These are phyloP conservation scores for Phalacrocorax aristotelis DNA, from an alignment of 2,113 vertebrate genomes.

Conservation along the genomic window DNA sequence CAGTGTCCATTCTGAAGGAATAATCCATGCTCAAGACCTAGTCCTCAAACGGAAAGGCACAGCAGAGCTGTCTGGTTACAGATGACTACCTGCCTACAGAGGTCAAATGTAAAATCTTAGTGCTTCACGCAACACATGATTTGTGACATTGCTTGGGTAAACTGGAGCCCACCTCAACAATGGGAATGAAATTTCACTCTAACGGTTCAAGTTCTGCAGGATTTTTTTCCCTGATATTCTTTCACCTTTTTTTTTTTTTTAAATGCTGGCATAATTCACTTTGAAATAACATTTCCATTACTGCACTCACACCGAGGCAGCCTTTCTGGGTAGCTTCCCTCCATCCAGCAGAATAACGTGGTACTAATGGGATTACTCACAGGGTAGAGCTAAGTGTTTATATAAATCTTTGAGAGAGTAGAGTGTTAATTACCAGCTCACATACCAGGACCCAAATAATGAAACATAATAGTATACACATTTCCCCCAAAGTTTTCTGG, in stretches of 20 bases:
- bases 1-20: not conserved
- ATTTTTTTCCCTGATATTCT: not conserved
- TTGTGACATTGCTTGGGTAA: not conserved
- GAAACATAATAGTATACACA: not conserved
- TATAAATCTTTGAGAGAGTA: not conserved
- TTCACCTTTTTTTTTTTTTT: not conserved
- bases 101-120: not conserved
- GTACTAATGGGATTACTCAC: constrained; percentile 32
- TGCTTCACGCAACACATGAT: not conserved
- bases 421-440: not conserved
- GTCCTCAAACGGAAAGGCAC: not conserved
- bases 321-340: not conserved
- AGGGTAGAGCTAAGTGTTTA: not conserved
- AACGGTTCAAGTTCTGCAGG: not conserved
- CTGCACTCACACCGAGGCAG: not conserved
- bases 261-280: not conserved
- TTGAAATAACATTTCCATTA: constrained; percentile 8
- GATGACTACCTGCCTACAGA: not conserved
- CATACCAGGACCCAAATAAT: not conserved
- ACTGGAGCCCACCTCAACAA: not conserved
- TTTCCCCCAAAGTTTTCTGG: not conserved
- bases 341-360: not conserved
- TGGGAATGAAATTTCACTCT: not conserved
- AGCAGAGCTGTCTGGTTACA: not conserved
- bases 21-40: not conserved